Percentiles rank a stretch among this genome's conserved stretches.
Conservation (phyloP, 2,888 invertebrate genomes). For the Lissonota sp. region DNA sequence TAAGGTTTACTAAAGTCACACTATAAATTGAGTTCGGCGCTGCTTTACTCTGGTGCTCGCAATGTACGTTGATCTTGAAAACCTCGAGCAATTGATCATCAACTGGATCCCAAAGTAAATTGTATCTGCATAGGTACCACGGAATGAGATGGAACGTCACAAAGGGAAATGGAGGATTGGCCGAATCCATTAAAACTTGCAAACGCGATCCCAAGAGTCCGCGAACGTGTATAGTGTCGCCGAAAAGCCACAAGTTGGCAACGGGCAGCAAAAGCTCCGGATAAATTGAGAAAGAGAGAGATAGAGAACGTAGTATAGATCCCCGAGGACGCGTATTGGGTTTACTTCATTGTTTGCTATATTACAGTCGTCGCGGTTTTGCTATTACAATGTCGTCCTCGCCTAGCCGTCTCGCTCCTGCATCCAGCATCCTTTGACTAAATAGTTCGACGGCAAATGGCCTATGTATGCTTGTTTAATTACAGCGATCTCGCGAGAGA, state of each 20-base stretch:
- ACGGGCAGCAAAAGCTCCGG: background rate
- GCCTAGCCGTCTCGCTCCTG: background rate
- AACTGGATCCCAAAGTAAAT: conserved; percentile 61
- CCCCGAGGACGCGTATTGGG: conserved; percentile 5
- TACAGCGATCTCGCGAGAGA: conserved; percentile 39
- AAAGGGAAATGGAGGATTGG: conserved; percentile 5
- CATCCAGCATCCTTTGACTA: background rate
- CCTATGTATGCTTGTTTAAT: conserved; percentile 28
- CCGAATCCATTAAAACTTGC: conserved; percentile 50
- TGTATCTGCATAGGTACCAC: conserved; percentile 47
- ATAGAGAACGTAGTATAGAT: background rate
- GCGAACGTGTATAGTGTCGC: background rate
- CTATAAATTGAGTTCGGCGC: no score
- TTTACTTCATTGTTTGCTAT: conserved; percentile 24
- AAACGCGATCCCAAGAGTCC: conserved; percentile 12
- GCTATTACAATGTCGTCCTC: conserved; percentile 27
- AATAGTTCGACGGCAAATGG: no score
- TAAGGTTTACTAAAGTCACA: no score
- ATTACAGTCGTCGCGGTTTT: conserved; percentile 43
- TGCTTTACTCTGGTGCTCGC: no score
- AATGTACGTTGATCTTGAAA: background rate
- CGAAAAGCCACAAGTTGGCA: conserved; percentile 37
- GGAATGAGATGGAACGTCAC: background rate
- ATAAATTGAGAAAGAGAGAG: background rate
- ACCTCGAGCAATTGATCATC: conserved; percentile 36